Base-by-base conservation (phyloP, 2,113 vertebrate species). In the Elaphurus davidianus region DNA sequence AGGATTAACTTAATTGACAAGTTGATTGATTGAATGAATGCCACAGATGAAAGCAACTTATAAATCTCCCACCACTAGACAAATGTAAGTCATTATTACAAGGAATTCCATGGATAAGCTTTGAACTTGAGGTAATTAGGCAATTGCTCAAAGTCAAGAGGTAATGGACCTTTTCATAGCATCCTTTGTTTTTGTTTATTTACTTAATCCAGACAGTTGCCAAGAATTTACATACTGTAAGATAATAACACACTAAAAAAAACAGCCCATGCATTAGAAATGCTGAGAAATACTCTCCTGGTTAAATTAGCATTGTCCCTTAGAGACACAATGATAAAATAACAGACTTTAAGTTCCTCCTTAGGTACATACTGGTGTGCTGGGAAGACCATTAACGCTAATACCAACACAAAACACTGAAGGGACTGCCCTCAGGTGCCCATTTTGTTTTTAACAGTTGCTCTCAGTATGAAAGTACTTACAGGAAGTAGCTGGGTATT, bases 41-140 rank as follows among this genome's bases (percentile, higher is more conserved):
- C 52, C 85, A 60, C 64, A 88, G 33, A 95, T 86, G n/a, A 97
- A 97, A 94, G 50, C 10, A 86, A 57, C 50, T 89, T 79, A 36
- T 36, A 95, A 95, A 93, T 71, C 23, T 98, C 33, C 11, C 33
- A 93, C 59, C 60, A 21, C 30, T 91, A 97, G 82, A 94, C 78
- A 91, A 97, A 94, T 91, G 60, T 84, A 95, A 95, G 40, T 83
- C 40, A 95, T 92, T 94, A 78, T 94, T 97, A 87, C 12, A 50
- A 81, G 23, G 64, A 91, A 97, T 91, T 87, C 78, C 43, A 64
- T 85, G 30, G 95, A 91, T 97, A 89, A 81, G 30, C 62, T 97
- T 94, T 93, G 96, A 93, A 98, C 52, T 87, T 95, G 82, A 87
- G n/a, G 50, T 97, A 97, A 97, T 96, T 86, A 97, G 94, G 82